Evolutionary conservation across 2,113 vertebrate species (phyloP).

Genomic region (Poecilia latipinna): DNA sequence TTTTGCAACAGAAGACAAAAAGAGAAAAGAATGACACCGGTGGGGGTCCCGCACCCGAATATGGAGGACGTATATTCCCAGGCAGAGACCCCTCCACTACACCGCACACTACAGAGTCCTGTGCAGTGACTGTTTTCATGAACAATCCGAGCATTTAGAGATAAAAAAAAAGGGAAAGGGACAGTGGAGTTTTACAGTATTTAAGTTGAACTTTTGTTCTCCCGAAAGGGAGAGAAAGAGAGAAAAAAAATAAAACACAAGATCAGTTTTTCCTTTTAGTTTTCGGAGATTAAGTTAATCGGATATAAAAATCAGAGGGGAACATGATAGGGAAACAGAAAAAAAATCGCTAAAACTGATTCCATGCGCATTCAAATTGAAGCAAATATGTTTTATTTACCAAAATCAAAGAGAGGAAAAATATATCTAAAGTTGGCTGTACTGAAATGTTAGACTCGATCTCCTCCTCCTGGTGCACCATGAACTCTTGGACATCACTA

Average conservation of each 20-base stretch:
- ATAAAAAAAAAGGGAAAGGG: conserved; percentile 68
- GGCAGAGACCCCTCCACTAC: conserved; percentile 93
- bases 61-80: conserved; percentile 99
- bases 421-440: conserved; percentile 63
- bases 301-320: conserved; percentile 63
- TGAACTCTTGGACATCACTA: conserved; percentile 68
- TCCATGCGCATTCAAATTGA: conserved; percentile 71
- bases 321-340: conserved; percentile 54
- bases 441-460: conserved; percentile 68
- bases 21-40: conserved; percentile 98
- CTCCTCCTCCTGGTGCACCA: conserved; percentile 67
- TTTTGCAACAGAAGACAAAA: conserved; percentile 99
- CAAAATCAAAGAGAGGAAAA: conserved; percentile 75
- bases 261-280: conserved; percentile 76
- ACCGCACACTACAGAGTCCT: conserved; percentile 93
- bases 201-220: conserved; percentile 81
- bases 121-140: conserved; percentile 91
- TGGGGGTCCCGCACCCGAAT: conserved; percentile 92
- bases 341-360: conserved; percentile 56
- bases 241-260: conserved; percentile 32
- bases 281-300: conserved; percentile 69
- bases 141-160: conserved; percentile 70
- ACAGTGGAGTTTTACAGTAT: conserved; percentile 85
- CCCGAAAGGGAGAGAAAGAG: conserved; percentile 74
- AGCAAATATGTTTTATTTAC: conserved; percentile 81